Evolutionary conservation across 2,888 invertebrate genomes (phyloP).

Genomic region (Ophioninae sp.): DNA sequence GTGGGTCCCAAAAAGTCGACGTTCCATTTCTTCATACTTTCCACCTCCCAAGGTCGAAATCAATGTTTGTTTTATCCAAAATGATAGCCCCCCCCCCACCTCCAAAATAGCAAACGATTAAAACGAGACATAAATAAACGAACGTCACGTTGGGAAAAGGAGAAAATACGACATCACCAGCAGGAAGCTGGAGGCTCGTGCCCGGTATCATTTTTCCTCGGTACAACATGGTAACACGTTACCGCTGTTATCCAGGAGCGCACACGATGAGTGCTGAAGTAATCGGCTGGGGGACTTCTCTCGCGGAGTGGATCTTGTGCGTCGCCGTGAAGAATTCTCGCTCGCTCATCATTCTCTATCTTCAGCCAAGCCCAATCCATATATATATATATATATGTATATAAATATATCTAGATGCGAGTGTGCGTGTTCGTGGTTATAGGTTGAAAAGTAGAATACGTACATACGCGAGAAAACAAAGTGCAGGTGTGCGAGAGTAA

Average conservation of each 20-base stretch:
- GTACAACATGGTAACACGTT: conserved; percentile 32
- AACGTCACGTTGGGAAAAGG: neutral
- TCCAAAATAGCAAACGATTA: too few relatives aligned
- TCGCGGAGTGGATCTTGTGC: conserved; percentile 1
- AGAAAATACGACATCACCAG: neutral
- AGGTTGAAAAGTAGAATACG: neutral
- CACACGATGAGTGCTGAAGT: conserved; percentile 78
- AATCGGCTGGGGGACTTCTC: conserved; percentile 72
- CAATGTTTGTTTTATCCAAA: too few relatives aligned
- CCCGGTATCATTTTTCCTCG: conserved; percentile 65
- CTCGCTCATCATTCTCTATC: neutral
- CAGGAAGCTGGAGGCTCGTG: conserved; percentile 66
- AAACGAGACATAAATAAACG: neutral
- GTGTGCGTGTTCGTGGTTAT: neutral
- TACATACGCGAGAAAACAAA: conserved; percentile 39
- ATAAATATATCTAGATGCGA: neutral
- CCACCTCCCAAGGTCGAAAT: too few relatives aligned
- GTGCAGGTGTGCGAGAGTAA: conserved; percentile 79
- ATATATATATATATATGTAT: conserved; percentile 11
- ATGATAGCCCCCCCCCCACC: too few relatives aligned
- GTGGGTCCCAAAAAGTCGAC: too few relatives aligned
- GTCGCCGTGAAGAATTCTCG: conserved; percentile 63
- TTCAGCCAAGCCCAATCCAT: neutral
- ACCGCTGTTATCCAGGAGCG: conserved; percentile 62
- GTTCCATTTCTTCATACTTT: too few relatives aligned